Evolutionary conservation across 1,140 invertebrate genomes (phyloP).

Genomic region (Chionoecetes opilio): DNA sequence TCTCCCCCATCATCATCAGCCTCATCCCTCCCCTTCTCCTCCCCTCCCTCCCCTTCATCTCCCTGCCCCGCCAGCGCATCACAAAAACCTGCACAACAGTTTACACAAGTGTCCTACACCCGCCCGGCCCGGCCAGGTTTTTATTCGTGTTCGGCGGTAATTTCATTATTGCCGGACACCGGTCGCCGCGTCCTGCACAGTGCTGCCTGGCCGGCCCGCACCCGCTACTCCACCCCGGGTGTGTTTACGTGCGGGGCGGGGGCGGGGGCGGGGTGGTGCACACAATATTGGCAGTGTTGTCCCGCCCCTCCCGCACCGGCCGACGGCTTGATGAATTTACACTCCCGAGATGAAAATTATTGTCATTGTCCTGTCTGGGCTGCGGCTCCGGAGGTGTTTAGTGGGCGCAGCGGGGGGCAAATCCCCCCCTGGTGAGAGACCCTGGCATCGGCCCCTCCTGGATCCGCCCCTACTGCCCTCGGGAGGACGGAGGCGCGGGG

Average conservation of each 20-base stretch:
- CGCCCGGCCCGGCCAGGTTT: constrained; percentile 20
- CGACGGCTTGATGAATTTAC: constrained; percentile 79
- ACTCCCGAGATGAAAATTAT: constrained; percentile 78
- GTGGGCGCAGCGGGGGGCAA: constrained; percentile 77
- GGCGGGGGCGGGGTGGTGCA: constrained; percentile 10
- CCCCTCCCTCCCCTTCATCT: not conserved
- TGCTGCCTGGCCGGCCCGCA: not conserved
- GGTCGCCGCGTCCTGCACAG: not conserved
- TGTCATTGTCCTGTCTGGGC: constrained; percentile 77
- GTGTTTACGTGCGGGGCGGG: not conserved
- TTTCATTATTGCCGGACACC: constrained; percentile 38
- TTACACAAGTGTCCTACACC: constrained; percentile 45
- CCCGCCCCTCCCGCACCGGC: constrained; percentile 33
- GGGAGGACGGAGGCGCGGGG: constrained; percentile 34
- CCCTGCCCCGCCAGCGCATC: too few species aligned
- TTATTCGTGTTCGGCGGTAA: constrained; percentile 33
- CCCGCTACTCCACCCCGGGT: not conserved
- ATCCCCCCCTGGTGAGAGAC: constrained; percentile 78
- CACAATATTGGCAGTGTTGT: constrained; percentile 57
- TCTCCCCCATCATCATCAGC: too few species aligned
- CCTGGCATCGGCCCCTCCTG: constrained; percentile 76
- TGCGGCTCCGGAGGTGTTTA: constrained; percentile 76
- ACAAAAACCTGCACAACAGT: too few species aligned
- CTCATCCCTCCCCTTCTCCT: too few species aligned
- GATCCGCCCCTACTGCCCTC: constrained; percentile 73